These are phyloP conservation scores for Lepidonotus clava DNA, from an alignment of 2,888 invertebrate genomes.

Conservation along the genomic window DNA sequence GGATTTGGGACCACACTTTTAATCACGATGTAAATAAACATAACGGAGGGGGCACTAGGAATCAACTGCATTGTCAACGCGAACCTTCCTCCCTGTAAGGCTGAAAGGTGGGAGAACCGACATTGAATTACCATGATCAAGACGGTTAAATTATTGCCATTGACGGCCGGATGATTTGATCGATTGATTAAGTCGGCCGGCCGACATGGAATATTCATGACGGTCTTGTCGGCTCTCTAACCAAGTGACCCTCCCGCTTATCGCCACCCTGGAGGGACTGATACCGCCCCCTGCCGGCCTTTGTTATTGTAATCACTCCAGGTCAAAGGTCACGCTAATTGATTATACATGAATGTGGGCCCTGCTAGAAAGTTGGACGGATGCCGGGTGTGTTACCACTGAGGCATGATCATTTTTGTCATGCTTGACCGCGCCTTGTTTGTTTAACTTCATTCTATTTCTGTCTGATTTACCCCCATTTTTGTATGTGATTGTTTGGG, in stretches of 20 bases:
- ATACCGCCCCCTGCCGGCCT: not conserved
- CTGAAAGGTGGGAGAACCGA: not conserved
- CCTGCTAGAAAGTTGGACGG: too few species aligned
- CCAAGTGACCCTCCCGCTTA: constrained; percentile 19
- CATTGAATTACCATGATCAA: not conserved
- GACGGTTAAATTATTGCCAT: not conserved
- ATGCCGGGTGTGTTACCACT: too few species aligned
- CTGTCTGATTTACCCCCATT: too few species aligned
- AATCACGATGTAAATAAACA: too few species aligned
- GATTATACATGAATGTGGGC: constrained; percentile 34
- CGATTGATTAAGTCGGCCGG: not conserved
- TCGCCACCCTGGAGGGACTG: not conserved
- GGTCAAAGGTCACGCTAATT: constrained; percentile 27
- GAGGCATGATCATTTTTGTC: too few species aligned
- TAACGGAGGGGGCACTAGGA: too few species aligned
- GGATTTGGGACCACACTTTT: too few species aligned
- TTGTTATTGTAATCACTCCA: constrained; percentile 18
- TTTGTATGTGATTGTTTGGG: too few species aligned
- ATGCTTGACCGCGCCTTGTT: too few species aligned
- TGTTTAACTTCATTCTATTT: too few species aligned
- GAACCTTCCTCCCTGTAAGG: too few species aligned
- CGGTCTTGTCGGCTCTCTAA: not conserved
- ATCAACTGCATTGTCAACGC: too few species aligned
- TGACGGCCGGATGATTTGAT: not conserved
- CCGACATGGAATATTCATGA: constrained; percentile 6